Evolutionary conservation across 1,140 invertebrate genomes (phyloP).

Genomic region (Eurosta solidaginis): DNA sequence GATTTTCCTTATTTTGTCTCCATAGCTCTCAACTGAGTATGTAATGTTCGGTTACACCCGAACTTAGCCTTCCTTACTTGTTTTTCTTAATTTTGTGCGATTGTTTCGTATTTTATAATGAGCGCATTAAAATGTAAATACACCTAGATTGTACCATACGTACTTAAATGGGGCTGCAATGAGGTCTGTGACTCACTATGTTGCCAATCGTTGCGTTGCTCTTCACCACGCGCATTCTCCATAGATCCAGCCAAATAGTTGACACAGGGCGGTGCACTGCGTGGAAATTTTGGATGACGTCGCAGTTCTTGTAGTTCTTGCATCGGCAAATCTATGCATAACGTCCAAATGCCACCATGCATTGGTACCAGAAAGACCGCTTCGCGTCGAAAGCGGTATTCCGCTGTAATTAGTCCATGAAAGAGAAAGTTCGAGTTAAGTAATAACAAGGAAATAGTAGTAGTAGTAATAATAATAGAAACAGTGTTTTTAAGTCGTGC

Average conservation of each 20-base stretch:
- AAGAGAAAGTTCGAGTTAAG: background rate
- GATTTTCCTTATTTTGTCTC: too few species aligned
- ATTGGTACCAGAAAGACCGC: conserved; percentile 78
- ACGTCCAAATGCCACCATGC: conserved; percentile 85
- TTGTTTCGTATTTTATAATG: background rate
- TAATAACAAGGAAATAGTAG: too few species aligned
- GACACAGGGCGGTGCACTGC: conserved; percentile 69
- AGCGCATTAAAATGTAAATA: background rate
- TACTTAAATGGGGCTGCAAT: conserved; percentile 60
- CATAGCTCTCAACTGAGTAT: too few species aligned
- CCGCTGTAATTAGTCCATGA: conserved; percentile 42
- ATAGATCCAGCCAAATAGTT: conserved; percentile 76
- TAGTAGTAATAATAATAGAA: too few species aligned
- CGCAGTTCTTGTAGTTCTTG: conserved; percentile 71
- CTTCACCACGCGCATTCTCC: conserved; percentile 66
- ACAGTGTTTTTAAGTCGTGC: too few species aligned
- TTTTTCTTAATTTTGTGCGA: background rate
- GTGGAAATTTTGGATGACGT: conserved; percentile 69
- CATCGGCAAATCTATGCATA: conserved; percentile 77
- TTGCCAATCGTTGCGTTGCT: conserved; percentile 78
- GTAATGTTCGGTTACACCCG: too few species aligned
- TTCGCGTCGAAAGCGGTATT: conserved; percentile 56
- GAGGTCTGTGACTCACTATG: conserved; percentile 70
- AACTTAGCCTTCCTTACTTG: too few species aligned
- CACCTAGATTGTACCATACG: conserved; percentile 52